A percentile compares a stretch with the other conserved stretches of the same genome.
These are phyloP conservation scores for Brachymystax lenok DNA, from an alignment of 2,797 vertebrate species.

Conservation along the genomic window DNA sequence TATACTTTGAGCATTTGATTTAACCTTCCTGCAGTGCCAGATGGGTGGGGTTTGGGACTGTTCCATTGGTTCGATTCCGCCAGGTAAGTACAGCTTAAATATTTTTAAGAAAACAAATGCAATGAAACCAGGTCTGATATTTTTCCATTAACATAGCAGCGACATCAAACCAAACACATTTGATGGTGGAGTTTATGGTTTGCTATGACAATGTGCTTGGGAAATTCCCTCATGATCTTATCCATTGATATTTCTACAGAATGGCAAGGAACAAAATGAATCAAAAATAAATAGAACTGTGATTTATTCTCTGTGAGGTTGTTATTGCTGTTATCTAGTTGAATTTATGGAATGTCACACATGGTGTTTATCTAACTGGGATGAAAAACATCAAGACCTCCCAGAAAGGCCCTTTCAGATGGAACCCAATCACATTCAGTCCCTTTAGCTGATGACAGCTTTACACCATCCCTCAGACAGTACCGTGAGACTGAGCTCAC, in stretches of 20 bases:
- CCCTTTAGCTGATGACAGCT: constrained; percentile 65
- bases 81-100: not conserved
- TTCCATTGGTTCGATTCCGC: not conserved
- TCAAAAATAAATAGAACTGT: not conserved
- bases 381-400: constrained; percentile 67
- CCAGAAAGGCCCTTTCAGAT: constrained; percentile 69
- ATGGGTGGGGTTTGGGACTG: not conserved
- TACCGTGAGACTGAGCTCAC: constrained; percentile 71
- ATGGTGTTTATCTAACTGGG: constrained; percentile 65
- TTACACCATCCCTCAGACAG: constrained; percentile 65
- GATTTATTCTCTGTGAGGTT: constrained; percentile 6
- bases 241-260: not conserved
- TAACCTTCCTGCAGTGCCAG: not conserved
- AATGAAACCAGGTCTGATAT: constrained; percentile 28
- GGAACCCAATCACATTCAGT: constrained; percentile 68
- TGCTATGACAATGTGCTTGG: not conserved
- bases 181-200: not conserved
- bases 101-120: not conserved
- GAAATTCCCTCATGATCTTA: not conserved
- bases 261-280: not conserved
- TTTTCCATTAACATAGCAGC: constrained; percentile 24
- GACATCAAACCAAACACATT: constrained; percentile 2
- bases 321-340: constrained; percentile 19
- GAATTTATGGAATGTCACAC: constrained; percentile 59
- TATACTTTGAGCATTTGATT: not conserved